Percentiles rank a stretch among this genome's conserved stretches.
phyloP scores from a whole-genome alignment of 2,113 vertebrate species.

The Chrysochloris asiatica region DNA sequence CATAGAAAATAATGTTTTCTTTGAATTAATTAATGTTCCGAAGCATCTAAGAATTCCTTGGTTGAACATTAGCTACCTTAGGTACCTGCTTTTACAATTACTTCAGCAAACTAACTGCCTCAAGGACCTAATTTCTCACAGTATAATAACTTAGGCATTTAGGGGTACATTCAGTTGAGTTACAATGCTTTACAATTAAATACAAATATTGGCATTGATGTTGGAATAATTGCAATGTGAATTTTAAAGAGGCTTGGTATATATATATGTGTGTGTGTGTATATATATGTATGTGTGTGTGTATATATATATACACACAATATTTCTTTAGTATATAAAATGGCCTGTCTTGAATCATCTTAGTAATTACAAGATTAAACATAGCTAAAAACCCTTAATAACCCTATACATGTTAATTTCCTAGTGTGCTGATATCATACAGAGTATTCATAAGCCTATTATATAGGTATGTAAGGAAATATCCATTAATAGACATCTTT shows the following conservation, averaged over 20 bases:
- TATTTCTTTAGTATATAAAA: constrained; percentile 7
- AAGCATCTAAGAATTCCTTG: neutral
- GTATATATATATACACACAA: neutral
- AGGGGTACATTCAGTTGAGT: neutral
- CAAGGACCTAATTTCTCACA: neutral
- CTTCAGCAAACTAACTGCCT: constrained; percentile 1
- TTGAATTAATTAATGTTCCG: constrained; percentile 30
- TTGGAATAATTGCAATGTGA: neutral
- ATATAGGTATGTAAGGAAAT: constrained; percentile 49
- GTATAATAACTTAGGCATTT: neutral
- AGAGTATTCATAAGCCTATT: neutral
- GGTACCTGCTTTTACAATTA: neutral
- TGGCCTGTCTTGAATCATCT: constrained; percentile 11
- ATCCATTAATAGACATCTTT: neutral
- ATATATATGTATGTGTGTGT: too few relatives aligned
- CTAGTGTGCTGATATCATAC: neutral
- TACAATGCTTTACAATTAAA: neutral
- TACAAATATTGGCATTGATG: neutral
- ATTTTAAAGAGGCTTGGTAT: constrained; percentile 19
- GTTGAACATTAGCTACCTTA: neutral
- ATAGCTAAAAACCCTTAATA: neutral
- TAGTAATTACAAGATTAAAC: neutral
- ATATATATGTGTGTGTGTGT: too few relatives aligned
- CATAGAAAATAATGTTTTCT: neutral
- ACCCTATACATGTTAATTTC: neutral